Percentiles rank a stretch among this genome's conserved stretches.
phyloP scores from a whole-genome alignment of 2,888 invertebrate species.

The Tridacna gigas region DNA sequence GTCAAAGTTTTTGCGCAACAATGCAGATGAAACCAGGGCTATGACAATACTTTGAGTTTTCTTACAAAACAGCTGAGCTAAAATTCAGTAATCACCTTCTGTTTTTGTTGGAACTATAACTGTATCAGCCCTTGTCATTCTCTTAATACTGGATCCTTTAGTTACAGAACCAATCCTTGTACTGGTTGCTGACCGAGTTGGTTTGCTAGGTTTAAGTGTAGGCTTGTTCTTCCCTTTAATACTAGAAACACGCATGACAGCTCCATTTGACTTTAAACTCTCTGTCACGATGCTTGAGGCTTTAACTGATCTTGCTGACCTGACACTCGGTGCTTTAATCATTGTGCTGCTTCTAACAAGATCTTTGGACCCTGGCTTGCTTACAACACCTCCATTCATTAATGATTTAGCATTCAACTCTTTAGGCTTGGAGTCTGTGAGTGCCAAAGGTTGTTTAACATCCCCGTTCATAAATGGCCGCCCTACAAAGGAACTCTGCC shows the following conservation, averaged over 20 bases:
- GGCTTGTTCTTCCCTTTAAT: not conserved
- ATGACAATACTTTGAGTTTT: no score
- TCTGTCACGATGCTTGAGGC: slow-evolving; percentile 32
- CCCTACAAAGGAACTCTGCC: slow-evolving; percentile 10
- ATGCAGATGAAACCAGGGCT: no score
- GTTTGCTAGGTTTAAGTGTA: not conserved
- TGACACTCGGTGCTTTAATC: slow-evolving; percentile 27
- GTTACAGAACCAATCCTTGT: slow-evolving; percentile 41
- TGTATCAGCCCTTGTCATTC: slow-evolving; percentile 40
- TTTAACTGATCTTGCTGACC: slow-evolving; percentile 18
- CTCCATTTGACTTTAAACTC: slow-evolving; percentile 26
- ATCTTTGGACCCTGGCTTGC: not conserved
- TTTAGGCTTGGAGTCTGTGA: slow-evolving; percentile 29
- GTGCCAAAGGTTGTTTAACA: slow-evolving; percentile 30
- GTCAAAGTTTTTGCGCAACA: no score
- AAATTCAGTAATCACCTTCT: not conserved
- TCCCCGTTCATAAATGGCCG: slow-evolving; percentile 33
- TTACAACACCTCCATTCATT: not conserved
- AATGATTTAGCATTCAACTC: not conserved
- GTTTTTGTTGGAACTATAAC: slow-evolving; percentile 24
- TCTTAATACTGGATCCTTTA: slow-evolving; percentile 26
- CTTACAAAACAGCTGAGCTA: no score
- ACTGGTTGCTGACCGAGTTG: slow-evolving; percentile 38
- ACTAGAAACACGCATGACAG: not conserved
- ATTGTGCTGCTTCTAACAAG: not conserved